A percentile compares a stretch with the other conserved stretches of the same genome.
These are phyloP conservation scores for Lepisosteus osseus DNA, from an alignment of 2,113 vertebrate species.

Conservation along the genomic window DNA sequence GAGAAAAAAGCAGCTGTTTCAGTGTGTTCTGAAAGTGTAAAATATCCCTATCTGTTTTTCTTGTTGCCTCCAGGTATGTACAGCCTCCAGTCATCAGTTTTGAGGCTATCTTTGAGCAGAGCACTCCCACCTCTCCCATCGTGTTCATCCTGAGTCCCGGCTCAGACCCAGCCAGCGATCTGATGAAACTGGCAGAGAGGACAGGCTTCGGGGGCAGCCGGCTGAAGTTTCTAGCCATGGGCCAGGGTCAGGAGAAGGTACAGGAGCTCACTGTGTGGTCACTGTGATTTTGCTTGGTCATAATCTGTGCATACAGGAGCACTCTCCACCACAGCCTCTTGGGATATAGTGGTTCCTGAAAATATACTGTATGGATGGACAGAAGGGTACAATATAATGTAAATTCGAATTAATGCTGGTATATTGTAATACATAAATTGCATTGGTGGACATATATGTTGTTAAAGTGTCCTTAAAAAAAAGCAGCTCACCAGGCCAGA, in stretches of 20 bases:
- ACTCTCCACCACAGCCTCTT: no score
- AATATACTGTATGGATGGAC: no score
- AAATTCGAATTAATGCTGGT: no score
- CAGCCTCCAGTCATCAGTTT: slow-evolving; percentile 93
- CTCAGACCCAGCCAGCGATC: slow-evolving; percentile 85
- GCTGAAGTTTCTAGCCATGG: slow-evolving; percentile 93
- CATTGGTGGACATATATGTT: no score
- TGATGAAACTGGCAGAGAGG: slow-evolving; percentile 84
- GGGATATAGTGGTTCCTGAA: no score
- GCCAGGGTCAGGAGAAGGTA: slow-evolving; percentile 95
- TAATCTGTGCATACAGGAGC: no score
- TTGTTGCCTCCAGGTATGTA: slow-evolving; percentile 72
- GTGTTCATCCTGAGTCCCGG: slow-evolving; percentile 94
- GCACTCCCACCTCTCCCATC: slow-evolving; percentile 82
- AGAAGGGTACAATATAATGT: no score
- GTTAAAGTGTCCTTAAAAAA: no score
- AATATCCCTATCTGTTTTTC: neutral
- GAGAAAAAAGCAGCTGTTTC: neutral
- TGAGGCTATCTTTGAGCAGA: slow-evolving; percentile 83
- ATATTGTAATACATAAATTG: no score
- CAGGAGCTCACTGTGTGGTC: neutral
- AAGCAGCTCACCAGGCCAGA: no score
- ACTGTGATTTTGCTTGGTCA: neutral
- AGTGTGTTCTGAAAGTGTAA: neutral
- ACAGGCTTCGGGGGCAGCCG: slow-evolving; percentile 77